Evolutionary conservation across 2,113 vertebrate species (phyloP).

Genomic region (Drymodes brunneopygia): DNA sequence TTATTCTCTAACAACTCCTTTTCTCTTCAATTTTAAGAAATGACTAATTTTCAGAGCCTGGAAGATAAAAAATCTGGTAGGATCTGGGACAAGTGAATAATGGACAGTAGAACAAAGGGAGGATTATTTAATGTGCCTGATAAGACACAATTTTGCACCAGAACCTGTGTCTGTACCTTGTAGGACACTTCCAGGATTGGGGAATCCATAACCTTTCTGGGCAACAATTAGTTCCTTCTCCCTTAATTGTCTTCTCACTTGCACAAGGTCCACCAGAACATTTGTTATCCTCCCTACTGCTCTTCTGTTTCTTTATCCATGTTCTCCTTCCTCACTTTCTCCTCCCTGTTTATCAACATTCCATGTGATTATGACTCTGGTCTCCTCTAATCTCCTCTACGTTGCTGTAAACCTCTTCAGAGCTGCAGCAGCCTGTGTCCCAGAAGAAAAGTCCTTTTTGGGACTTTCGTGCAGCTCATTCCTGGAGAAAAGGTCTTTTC

Average conservation of each 20-base stretch:
- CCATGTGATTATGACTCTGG: not conserved
- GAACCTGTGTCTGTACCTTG: fast-evolving
- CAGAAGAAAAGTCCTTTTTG: not conserved
- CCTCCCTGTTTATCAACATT: not conserved
- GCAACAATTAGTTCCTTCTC: not conserved
- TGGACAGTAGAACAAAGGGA: not conserved
- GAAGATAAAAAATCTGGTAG: not conserved
- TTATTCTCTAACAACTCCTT: not conserved
- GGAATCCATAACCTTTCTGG: not conserved
- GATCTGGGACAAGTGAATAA: not conserved
- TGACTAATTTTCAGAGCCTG: not conserved
- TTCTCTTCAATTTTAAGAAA: not conserved
- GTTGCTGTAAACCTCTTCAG: not conserved
- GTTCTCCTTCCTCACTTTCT: not conserved
- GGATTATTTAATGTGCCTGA: not conserved
- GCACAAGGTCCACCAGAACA: not conserved
- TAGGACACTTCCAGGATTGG: not conserved
- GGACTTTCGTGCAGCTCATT: not conserved
- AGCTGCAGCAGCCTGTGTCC: not conserved
- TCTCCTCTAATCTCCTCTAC: not conserved
- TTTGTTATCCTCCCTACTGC: not conserved
- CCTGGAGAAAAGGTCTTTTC: not conserved
- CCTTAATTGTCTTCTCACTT: not conserved
- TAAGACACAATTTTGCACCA: not conserved
- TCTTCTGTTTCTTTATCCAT: not conserved